Percentiles rank a stretch among this genome's conserved stretches.
These are phyloP conservation scores for Thomomys bottae DNA, from an alignment of 2,113 vertebrate genomes.

Conservation along the genomic window DNA sequence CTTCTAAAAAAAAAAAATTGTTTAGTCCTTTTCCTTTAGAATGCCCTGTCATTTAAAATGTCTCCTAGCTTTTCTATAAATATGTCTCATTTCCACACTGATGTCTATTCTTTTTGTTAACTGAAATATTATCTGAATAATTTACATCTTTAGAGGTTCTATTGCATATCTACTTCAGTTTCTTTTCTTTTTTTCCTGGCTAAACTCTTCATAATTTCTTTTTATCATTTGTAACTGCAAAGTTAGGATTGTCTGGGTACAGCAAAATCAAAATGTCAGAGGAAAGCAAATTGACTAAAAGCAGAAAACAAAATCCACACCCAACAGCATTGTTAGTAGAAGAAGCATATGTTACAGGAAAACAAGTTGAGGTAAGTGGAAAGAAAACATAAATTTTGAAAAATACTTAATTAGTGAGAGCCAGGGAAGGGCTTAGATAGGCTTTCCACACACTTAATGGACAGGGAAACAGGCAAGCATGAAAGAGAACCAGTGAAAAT, in stretches of 20 bases:
- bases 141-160: neutral
- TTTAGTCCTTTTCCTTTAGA: neutral
- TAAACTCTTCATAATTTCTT: too few relatives aligned
- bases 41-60: neutral
- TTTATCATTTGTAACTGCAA: too few relatives aligned
- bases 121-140: neutral
- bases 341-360: neutral
- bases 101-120: neutral
- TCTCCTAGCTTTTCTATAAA: neutral
- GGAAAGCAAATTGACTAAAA: neutral
- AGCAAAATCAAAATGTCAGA: neutral
- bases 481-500: neutral
- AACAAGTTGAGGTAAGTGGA: neutral
- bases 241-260: neutral
- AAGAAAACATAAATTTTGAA: neutral
- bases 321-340: neutral
- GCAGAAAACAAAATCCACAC: neutral
- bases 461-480: neutral
- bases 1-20: too few relatives aligned
- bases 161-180: neutral
- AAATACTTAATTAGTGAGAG: neutral
- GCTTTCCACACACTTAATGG: neutral
- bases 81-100: neutral
- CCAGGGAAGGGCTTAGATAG: neutral
- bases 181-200: too few relatives aligned